These are phyloP conservation scores for Eudasyphora cyanicolor DNA, from an alignment of 2,888 invertebrate species.

Conservation along the genomic window DNA sequence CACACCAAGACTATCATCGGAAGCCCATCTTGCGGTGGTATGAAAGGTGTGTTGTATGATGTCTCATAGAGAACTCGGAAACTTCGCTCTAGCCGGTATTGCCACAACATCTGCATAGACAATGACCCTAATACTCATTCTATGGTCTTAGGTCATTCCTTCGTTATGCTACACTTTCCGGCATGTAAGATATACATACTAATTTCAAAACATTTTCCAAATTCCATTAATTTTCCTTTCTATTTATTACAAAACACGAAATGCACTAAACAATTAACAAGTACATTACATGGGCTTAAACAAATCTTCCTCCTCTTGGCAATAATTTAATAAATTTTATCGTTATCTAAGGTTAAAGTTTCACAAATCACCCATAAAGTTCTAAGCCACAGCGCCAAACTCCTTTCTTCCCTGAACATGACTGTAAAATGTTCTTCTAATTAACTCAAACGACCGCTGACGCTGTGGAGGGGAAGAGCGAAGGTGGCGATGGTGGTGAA, in stretches of 20 bases:
- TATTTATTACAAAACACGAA: not conserved
- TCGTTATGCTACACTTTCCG: too few species aligned
- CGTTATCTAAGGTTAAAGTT: slow-evolving; percentile 59
- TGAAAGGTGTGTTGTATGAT: too few species aligned
- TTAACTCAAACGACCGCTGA: slow-evolving; percentile 50
- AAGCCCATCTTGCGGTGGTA: too few species aligned
- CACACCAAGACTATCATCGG: too few species aligned
- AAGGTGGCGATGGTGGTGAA: slow-evolving; percentile 27
- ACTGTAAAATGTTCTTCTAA: slow-evolving; percentile 59
- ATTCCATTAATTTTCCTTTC: not conserved
- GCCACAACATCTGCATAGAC: too few species aligned
- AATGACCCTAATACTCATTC: too few species aligned
- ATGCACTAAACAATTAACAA: slow-evolving; percentile 3
- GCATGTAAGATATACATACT: too few species aligned
- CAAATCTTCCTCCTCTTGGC: not conserved
- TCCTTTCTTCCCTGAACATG: slow-evolving; percentile 28
- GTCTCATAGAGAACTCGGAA: too few species aligned
- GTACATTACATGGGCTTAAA: not conserved
- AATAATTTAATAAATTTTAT: slow-evolving; percentile 63
- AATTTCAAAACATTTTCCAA: too few species aligned
- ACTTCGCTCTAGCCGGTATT: too few species aligned
- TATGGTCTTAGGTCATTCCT: too few species aligned
- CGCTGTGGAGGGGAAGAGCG: not conserved
- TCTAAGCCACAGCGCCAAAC: slow-evolving; percentile 20
- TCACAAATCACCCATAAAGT: slow-evolving; percentile 42